Evolutionary conservation across 2,888 invertebrate species (phyloP).

Genomic region (Monochamus alternatus): DNA sequence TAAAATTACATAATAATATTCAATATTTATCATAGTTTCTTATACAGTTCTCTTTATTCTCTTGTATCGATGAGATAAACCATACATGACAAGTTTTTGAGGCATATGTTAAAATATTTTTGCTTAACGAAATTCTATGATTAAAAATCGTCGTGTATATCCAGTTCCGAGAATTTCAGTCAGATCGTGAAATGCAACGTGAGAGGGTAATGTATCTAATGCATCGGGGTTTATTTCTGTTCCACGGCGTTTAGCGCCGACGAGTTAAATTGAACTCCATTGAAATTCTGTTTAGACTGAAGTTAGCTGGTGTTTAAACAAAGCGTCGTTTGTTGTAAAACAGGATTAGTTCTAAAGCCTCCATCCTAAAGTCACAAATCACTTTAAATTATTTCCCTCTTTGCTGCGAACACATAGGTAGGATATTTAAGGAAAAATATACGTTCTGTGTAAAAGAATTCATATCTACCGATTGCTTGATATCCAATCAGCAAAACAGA

Average conservation of each 20-base stretch:
- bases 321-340: conserved; percentile 4
- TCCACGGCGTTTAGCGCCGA: background rate
- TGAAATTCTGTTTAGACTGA: conserved; percentile 16
- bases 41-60: no score
- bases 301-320: conserved; percentile 8
- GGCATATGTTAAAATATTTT: no score
- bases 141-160: no score
- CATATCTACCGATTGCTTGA: no score
- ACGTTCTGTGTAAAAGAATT: background rate
- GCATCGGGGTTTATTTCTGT: conserved; percentile 20
- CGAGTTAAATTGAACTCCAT: conserved; percentile 28
- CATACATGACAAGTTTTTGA: no score
- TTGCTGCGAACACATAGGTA: background rate
- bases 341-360: conserved; percentile 7
- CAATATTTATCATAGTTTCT: no score
- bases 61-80: no score
- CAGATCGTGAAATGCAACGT: conserved; percentile 6
- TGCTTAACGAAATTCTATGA: no score
- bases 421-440: background rate
- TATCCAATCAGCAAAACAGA: no score
- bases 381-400: conserved; percentile 12
- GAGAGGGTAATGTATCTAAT: conserved; percentile 12
- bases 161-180: background rate
- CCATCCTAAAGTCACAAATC: background rate
- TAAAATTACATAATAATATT: no score